Conservation (phyloP, 2,888 invertebrate genomes). For the Drosophila quinaria region DNA sequence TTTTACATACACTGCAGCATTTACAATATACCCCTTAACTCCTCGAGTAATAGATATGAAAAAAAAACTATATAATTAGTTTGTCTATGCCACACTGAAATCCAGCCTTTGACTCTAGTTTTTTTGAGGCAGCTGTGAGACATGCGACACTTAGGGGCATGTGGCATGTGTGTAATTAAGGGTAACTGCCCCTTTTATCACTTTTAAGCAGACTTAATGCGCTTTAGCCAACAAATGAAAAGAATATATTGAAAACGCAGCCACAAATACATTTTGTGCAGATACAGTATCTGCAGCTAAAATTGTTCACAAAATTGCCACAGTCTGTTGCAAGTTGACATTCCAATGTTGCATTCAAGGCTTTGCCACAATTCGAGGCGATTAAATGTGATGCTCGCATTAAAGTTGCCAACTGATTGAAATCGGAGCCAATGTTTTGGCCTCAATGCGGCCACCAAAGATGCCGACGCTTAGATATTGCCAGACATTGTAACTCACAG, state of each 20-base stretch:
- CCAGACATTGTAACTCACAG: conserved; percentile 42
- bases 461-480: conserved; percentile 72
- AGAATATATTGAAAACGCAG: conserved; percentile 1
- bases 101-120: conserved; percentile 13
- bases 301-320: conserved; percentile 11
- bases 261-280: conserved; percentile 16
- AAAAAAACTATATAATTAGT: conserved; percentile 67
- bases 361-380: conserved; percentile 45
- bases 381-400: conserved; percentile 60
- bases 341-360: conserved; percentile 60
- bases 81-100: conserved; percentile 66
- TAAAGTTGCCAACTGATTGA: conserved; percentile 66
- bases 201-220: conserved; percentile 63
- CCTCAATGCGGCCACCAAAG: conserved; percentile 67
- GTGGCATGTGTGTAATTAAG: conserved; percentile 48
- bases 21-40: not conserved
- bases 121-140: conserved; percentile 36
- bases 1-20: not conserved
- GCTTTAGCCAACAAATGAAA: conserved; percentile 54
- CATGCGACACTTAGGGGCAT: conserved; percentile 59
- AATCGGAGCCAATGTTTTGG: conserved; percentile 65
- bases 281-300: conserved; percentile 7
- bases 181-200: conserved; percentile 53
- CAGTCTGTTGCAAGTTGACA: conserved; percentile 43
- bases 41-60: not conserved